Conservation (phyloP, 2,888 invertebrate genomes). For the Macaria notata region DNA sequence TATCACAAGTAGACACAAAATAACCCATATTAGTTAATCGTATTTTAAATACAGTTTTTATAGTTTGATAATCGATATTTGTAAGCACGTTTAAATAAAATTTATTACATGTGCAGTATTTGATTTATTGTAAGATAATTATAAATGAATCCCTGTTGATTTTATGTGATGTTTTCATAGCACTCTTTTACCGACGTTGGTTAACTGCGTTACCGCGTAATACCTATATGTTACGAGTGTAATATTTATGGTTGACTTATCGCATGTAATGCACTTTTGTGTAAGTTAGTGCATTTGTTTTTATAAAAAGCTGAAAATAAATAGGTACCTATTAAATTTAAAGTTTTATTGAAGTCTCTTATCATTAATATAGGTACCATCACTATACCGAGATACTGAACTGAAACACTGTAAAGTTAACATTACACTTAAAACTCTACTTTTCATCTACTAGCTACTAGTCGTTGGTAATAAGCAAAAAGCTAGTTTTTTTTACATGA, state of each 20-base stretch:
- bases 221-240: constrained; percentile 51
- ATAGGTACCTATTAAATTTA: constrained; percentile 49
- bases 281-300: constrained; percentile 68
- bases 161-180: constrained; percentile 49
- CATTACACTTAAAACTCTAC: too few species aligned
- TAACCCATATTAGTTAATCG: background rate
- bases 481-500: too few species aligned
- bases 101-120: constrained; percentile 20
- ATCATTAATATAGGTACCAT: too few species aligned
- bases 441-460: too few species aligned
- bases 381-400: too few species aligned
- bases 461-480: too few species aligned
- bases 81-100: constrained; percentile 5
- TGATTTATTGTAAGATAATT: constrained; percentile 18
- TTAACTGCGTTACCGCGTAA: constrained; percentile 33
- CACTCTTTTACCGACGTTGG: constrained; percentile 60
- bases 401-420: too few species aligned
- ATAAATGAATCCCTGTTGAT: constrained; percentile 32
- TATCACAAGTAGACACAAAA: too few species aligned
- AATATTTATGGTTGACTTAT: constrained; percentile 46
- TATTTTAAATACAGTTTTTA: constrained; percentile 4
- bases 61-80: background rate
- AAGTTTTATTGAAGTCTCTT: too few species aligned
- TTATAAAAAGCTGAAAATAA: constrained; percentile 65
- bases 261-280: constrained; percentile 72